phyloP scores from a whole-genome alignment of 2,797 vertebrate species.

The Hydrocynus forskahlii region DNA sequence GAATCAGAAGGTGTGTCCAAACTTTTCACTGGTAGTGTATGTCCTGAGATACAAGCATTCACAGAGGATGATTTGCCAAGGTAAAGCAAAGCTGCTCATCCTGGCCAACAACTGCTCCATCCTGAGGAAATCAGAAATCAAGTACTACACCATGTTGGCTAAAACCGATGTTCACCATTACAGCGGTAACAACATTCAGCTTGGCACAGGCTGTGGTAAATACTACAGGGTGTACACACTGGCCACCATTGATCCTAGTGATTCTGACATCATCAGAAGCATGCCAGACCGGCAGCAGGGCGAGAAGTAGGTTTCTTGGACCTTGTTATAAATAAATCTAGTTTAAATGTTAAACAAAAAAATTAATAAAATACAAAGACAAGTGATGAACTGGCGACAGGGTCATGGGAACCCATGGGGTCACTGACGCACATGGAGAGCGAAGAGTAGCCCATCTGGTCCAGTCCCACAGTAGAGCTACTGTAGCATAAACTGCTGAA shows the following conservation, averaged over 20 bases:
- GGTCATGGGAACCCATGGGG: too few species aligned
- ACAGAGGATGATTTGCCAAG: slow-evolving; percentile 98
- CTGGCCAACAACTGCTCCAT: slow-evolving; percentile 89
- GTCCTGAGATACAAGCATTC: slow-evolving; percentile 95
- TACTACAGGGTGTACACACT: slow-evolving; percentile 99
- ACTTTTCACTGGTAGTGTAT: too few species aligned
- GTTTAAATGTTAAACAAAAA: too few species aligned
- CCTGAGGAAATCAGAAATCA: slow-evolving; percentile 97
- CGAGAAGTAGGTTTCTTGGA: slow-evolving; percentile 92
- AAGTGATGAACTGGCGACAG: too few species aligned
- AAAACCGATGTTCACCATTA: slow-evolving; percentile 99
- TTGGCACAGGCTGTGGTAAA: slow-evolving; percentile 97
- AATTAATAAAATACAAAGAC: too few species aligned
- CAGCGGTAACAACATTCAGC: slow-evolving; percentile 98
- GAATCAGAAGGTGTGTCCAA: too few species aligned
- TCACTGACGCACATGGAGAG: too few species aligned
- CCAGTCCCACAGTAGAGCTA: too few species aligned
- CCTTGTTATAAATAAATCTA: slow-evolving; percentile 90
- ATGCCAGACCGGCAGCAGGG: slow-evolving; percentile 98
- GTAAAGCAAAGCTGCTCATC: slow-evolving; percentile 88
- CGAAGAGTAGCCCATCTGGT: too few species aligned
- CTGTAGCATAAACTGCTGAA: too few species aligned
- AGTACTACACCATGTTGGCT: slow-evolving; percentile 98
- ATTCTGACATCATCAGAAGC: slow-evolving; percentile 99
- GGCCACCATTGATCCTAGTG: slow-evolving; percentile 97